A percentile compares a stretch with the other conserved stretches of the same genome.
phyloP scores from a whole-genome alignment of 1,140 invertebrate genomes.

The Philopotamus ludificatus region DNA sequence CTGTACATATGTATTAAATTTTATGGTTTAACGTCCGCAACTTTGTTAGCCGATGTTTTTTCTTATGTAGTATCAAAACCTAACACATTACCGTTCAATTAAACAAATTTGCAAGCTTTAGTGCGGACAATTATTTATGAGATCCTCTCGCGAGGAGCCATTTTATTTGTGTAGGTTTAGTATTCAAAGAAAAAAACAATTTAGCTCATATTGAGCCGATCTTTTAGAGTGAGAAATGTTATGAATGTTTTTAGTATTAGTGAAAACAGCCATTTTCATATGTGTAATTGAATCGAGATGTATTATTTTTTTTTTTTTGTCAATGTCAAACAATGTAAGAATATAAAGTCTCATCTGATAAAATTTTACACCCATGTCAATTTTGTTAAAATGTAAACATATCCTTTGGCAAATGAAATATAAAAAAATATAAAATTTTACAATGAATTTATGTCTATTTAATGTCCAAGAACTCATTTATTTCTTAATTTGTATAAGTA shows the following conservation, averaged over 20 bases:
- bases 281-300: too few relatives aligned
- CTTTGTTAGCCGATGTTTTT: too few relatives aligned
- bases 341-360: conserved; percentile 6
- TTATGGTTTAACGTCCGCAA: too few relatives aligned
- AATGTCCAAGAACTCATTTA: neutral
- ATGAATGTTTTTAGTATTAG: conserved; percentile 27
- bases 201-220: conserved; percentile 42
- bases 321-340: conserved; percentile 13
- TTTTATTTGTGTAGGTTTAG: conserved; percentile 36
- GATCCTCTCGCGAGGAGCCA: too few relatives aligned
- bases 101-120: too few relatives aligned
- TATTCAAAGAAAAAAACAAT: conserved; percentile 37
- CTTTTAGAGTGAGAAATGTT: conserved; percentile 33
- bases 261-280: conserved; percentile 38
- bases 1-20: too few relatives aligned
- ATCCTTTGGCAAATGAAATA: conserved; percentile 31
- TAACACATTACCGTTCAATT: too few relatives aligned
- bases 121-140: too few relatives aligned
- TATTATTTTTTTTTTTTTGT: too few relatives aligned
- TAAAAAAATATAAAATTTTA: conserved; percentile 34
- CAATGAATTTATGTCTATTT: neutral
- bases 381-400: conserved; percentile 32
- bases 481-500: too few relatives aligned
- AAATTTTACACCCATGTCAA: conserved; percentile 19
- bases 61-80: too few relatives aligned